Percentiles rank a stretch among this genome's conserved stretches.
Conservation (phyloP, 23 tunicate genomes). For the Oikopleura dioica region DNA sequence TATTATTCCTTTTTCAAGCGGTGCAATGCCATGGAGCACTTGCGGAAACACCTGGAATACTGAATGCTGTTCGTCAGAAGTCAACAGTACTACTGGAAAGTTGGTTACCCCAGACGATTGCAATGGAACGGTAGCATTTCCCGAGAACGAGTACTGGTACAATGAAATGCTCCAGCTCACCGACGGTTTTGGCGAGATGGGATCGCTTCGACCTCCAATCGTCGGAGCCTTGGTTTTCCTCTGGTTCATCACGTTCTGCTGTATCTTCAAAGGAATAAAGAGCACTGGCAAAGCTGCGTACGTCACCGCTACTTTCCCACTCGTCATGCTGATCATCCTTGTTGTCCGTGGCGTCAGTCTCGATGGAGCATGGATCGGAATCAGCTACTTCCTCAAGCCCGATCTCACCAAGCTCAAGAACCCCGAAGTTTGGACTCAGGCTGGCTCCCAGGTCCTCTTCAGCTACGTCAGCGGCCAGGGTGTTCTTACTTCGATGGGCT, state of each 20-base stretch:
- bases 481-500: too few relatives aligned
- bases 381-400: slow-evolving; percentile 50
- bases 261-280: slow-evolving; percentile 90
- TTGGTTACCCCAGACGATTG: too few relatives aligned
- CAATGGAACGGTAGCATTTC: neutral
- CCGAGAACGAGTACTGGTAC: too few relatives aligned
- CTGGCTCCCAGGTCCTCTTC: too few relatives aligned
- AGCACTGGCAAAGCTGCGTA: slow-evolving; percentile 83
- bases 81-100: too few relatives aligned
- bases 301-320: slow-evolving; percentile 87
- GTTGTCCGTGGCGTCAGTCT: slow-evolving; percentile 64
- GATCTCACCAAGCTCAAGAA: slow-evolving; percentile 30
- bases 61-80: slow-evolving; percentile 44
- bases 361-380: slow-evolving; percentile 53
- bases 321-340: slow-evolving; percentile 60
- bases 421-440: too few relatives aligned
- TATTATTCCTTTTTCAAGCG: too few relatives aligned
- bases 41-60: slow-evolving; percentile 99
- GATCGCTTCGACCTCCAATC: neutral
- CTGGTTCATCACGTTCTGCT: slow-evolving; percentile 75
- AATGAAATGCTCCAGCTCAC: too few relatives aligned
- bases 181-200: too few relatives aligned
- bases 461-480: too few relatives aligned
- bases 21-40: slow-evolving; percentile 92
- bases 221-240: neutral